phyloP scores from a whole-genome alignment of 1,140 invertebrate species.

The Pseudomyrmex dendroicus region DNA sequence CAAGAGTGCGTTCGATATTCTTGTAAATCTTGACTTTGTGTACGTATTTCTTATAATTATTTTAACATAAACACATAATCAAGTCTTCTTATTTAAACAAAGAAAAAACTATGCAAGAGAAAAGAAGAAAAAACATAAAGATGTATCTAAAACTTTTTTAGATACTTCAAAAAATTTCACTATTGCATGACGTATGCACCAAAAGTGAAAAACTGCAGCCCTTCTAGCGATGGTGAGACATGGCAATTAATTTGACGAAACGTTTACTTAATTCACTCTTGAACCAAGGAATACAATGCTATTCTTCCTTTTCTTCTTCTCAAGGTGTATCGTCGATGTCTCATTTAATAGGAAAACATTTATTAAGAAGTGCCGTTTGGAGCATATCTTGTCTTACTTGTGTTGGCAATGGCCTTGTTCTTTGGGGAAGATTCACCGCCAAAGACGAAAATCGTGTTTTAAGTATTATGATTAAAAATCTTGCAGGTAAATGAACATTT shows the following conservation, averaged over 20 bases:
- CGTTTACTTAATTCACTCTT: background rate
- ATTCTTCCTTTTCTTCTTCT: background rate
- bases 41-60: slow-evolving; percentile 71
- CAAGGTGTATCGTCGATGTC: slow-evolving; percentile 88
- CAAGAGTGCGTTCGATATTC: slow-evolving; percentile 84
- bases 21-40: slow-evolving; percentile 86
- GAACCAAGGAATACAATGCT: too few relatives aligned
- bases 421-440: slow-evolving; percentile 88
- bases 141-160: slow-evolving; percentile 70
- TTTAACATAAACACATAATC: background rate
- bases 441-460: slow-evolving; percentile 87
- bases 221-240: slow-evolving; percentile 88
- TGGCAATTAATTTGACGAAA: background rate
- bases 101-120: background rate
- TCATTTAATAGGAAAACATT: slow-evolving; percentile 88
- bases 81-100: background rate
- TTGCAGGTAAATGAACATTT: slow-evolving; percentile 86
- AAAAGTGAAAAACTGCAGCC: slow-evolving; percentile 87
- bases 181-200: slow-evolving; percentile 89
- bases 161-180: slow-evolving; percentile 90
- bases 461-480: slow-evolving; percentile 89
- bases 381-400: slow-evolving; percentile 89
- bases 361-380: slow-evolving; percentile 90
- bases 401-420: slow-evolving; percentile 89
- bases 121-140: background rate